phyloP scores from a whole-genome alignment of 2,888 invertebrate genomes.

The Hanleya hanleyi region DNA sequence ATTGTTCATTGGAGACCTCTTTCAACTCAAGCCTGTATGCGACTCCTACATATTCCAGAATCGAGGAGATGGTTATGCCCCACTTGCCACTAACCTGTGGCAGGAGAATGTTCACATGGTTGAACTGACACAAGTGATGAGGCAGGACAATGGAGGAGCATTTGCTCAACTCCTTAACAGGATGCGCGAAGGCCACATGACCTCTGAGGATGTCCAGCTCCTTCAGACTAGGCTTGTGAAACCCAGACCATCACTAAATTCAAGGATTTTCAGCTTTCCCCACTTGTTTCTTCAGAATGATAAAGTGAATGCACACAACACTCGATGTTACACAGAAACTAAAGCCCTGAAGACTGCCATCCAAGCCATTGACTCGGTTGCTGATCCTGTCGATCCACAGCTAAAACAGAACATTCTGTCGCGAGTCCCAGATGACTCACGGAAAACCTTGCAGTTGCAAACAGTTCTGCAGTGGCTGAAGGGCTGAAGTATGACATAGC shows the following conservation, averaged over 20 bases:
- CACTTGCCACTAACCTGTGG: not conserved
- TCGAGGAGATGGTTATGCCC: not conserved
- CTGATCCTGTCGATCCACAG: not conserved
- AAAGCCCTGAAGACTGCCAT: no score
- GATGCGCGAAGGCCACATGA: not conserved
- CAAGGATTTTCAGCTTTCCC: not conserved
- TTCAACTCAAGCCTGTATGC: constrained; percentile 8
- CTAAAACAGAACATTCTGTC: not conserved
- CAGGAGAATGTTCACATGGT: not conserved
- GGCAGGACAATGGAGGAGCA: not conserved
- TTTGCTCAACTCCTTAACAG: not conserved
- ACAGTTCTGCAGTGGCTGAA: not conserved
- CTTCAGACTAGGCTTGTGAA: not conserved
- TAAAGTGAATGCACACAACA: not conserved
- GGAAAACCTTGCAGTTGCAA: not conserved
- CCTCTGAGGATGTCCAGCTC: not conserved
- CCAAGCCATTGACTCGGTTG: no score
- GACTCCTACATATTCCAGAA: not conserved
- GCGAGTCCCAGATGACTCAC: not conserved
- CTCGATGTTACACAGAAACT: no score
- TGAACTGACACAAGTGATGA: not conserved
- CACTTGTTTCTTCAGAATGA: not conserved
- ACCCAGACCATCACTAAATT: not conserved
- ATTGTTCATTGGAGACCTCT: not conserved
- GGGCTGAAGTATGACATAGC: not conserved